phyloP scores from a whole-genome alignment of 2,113 vertebrate species.

The Tupaia chinensis region DNA sequence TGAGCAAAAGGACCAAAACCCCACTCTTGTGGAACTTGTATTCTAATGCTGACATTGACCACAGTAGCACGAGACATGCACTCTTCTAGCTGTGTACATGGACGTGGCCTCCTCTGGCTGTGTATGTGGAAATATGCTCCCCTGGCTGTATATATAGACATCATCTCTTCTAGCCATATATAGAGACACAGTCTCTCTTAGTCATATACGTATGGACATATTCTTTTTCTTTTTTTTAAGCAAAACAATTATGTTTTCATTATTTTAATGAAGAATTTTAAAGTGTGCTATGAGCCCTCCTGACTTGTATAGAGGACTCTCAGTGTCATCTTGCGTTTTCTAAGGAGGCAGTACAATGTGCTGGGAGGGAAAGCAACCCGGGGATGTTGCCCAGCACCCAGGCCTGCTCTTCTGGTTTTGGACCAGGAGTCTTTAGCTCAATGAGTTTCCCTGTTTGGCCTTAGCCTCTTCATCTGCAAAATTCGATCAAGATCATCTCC shows the following conservation, averaged over 20 bases:
- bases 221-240: not conserved
- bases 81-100: not conserved
- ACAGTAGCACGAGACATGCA: not conserved
- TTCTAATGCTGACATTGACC: not conserved
- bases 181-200: no score
- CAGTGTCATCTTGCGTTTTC: not conserved
- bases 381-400: not conserved
- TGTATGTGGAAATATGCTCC: not conserved
- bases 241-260: not conserved
- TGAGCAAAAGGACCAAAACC: not conserved
- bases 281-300: not conserved
- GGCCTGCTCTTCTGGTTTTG: not conserved
- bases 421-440: not conserved
- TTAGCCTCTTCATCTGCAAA: not conserved
- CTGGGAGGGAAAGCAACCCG: not conserved
- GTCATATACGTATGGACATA: no score
- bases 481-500: not conserved
- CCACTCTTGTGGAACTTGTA: not conserved
- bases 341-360: not conserved
- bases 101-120: no score
- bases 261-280: slow-evolving; percentile 18
- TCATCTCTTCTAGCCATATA: not conserved
- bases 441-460: not conserved
- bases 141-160: not conserved
- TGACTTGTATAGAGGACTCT: not conserved